Evolutionary conservation across 2,113 vertebrate genomes (phyloP).

Genomic region (Muscicapa adusta): DNA sequence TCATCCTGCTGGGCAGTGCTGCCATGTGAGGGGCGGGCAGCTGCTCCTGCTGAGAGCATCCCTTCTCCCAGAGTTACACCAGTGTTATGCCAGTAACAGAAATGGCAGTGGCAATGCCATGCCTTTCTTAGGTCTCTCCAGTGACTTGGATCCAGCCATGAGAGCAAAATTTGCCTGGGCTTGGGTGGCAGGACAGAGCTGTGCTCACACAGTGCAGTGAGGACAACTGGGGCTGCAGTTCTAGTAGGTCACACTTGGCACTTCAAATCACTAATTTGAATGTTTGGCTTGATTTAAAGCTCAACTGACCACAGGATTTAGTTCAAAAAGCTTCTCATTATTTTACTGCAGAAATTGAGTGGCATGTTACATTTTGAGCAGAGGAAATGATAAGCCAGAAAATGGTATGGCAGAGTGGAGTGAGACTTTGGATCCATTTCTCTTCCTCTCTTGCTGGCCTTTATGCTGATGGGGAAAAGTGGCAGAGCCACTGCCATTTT

Average conservation of each 20-base stretch:
- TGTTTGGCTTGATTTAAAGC: not conserved
- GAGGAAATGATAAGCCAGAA: not conserved
- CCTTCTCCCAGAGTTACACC: rapidly evolving
- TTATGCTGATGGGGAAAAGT: not conserved
- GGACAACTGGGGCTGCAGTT: not conserved
- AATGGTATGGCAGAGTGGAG: not conserved
- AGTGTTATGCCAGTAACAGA: not conserved
- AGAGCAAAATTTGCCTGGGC: not conserved
- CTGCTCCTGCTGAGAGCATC: not conserved
- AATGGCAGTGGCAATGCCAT: not conserved
- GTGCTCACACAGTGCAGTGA: not conserved
- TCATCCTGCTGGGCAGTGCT: not conserved
- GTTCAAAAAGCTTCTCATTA: not conserved
- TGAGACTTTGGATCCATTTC: not conserved
- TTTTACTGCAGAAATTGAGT: not conserved
- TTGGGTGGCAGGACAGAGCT: not conserved
- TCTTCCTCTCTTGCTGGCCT: not conserved
- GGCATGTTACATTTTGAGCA: not conserved
- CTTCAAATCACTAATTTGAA: not conserved
- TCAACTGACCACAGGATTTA: not conserved
- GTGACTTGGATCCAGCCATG: not conserved
- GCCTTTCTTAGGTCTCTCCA: not conserved
- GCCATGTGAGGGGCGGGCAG: rapidly evolving
- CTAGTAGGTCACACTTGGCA: not conserved
- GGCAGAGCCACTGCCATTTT: not conserved